phyloP scores from a whole-genome alignment of 2,888 invertebrate genomes.

The Trachelus tabidus region DNA sequence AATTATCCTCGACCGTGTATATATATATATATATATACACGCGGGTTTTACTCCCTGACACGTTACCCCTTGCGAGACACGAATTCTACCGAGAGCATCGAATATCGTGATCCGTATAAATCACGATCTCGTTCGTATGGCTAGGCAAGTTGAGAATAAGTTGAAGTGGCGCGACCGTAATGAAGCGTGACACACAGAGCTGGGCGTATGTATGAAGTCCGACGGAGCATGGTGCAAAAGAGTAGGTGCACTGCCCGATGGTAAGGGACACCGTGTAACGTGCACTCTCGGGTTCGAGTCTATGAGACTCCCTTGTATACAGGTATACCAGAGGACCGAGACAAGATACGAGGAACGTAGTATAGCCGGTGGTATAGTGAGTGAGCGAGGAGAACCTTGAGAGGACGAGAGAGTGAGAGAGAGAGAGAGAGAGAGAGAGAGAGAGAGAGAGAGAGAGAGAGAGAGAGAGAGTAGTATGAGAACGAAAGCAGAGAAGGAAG shows the following conservation, averaged over 20 bases:
- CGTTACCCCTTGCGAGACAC: no score
- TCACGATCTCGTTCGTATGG: background rate
- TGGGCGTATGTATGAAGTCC: conserved; percentile 23
- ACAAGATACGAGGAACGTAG: no score
- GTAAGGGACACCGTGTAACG: conserved; percentile 33
- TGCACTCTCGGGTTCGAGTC: conserved; percentile 27
- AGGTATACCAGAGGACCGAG: no score
- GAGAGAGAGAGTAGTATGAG: background rate
- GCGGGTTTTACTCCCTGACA: no score
- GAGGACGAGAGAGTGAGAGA: background rate
- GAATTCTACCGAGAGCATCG: no score
- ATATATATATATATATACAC: no score
- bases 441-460: background rate
- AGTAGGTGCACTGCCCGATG: conserved; percentile 33
- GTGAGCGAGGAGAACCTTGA: background rate
- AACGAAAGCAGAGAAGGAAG: no score
- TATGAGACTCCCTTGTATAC: conserved; percentile 5
- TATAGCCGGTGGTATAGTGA: no score
- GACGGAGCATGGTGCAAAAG: conserved; percentile 31
- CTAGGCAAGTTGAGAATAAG: background rate
- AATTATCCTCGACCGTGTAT: no score
- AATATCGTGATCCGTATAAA: background rate
- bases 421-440: no score
- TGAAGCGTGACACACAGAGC: conserved; percentile 41
- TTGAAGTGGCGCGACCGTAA: conserved; percentile 25